Conservation (phyloP, 92 coral and sea anemone genomes). For the Phymanthus crucifer region DNA sequence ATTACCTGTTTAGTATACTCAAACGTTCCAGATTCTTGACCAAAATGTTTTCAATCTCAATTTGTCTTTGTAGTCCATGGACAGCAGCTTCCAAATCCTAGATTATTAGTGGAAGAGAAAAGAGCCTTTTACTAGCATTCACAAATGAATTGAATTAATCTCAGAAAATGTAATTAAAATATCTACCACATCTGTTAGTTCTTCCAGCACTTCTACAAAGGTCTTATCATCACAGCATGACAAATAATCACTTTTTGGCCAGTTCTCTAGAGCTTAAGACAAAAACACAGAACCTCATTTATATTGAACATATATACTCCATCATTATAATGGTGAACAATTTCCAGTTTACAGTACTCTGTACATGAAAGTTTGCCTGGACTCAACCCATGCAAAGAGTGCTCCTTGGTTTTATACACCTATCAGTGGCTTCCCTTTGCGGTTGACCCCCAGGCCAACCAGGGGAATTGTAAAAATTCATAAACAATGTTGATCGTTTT, state of each 20-base stretch:
- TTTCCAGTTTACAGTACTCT: too few species aligned
- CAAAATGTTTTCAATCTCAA: constrained; percentile 65
- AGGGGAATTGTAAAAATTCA: too few species aligned
- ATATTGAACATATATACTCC: too few species aligned
- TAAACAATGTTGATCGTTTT: too few species aligned
- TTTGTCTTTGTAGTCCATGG: constrained; percentile 64
- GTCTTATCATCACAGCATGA: constrained; percentile 45
- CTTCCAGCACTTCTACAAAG: constrained; percentile 40
- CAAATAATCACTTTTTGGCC: constrained; percentile 50
- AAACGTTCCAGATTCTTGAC: constrained; percentile 58
- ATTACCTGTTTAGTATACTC: constrained; percentile 40
- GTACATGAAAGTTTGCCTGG: too few species aligned
- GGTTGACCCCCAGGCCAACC: too few species aligned
- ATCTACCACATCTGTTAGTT: constrained; percentile 41
- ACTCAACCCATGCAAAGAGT: too few species aligned
- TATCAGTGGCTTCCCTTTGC: too few species aligned
- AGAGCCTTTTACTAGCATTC: not conserved
- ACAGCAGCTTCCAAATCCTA: constrained; percentile 72
- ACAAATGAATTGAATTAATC: not conserved
- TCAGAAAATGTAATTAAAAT: not conserved
- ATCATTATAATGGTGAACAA: too few species aligned
- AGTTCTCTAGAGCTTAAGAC: constrained; percentile 41
- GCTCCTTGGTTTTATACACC: too few species aligned
- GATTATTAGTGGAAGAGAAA: not conserved
- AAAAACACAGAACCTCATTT: not conserved